phyloP scores from a whole-genome alignment of 2,797 vertebrate genomes.

The Melanotaenia boesemani region DNA sequence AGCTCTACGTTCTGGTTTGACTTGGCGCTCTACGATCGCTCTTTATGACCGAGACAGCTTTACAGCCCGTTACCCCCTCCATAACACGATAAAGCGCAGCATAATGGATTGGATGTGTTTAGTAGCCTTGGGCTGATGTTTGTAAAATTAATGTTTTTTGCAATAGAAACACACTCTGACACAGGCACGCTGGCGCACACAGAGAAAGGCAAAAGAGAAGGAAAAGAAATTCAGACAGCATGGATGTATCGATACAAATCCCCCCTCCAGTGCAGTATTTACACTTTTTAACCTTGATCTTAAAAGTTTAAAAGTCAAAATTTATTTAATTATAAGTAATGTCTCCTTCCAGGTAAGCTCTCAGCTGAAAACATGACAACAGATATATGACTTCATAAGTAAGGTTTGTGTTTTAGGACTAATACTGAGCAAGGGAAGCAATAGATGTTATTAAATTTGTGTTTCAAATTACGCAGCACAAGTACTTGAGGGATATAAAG shows the following conservation, averaged over 20 bases:
- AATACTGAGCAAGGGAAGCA: slow-evolving; percentile 46
- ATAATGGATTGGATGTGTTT: slow-evolving; percentile 87
- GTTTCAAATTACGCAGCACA: slow-evolving; percentile 55
- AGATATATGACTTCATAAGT: slow-evolving; percentile 67
- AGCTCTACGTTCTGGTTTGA: slow-evolving; percentile 76
- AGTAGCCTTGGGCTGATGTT: slow-evolving; percentile 85
- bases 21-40: slow-evolving; percentile 78
- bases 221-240: slow-evolving; percentile 56
- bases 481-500: slow-evolving; percentile 49
- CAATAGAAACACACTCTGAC: slow-evolving; percentile 75
- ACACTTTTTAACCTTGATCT: slow-evolving; percentile 62
- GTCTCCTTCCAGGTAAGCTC: slow-evolving; percentile 48
- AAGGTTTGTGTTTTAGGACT: slow-evolving; percentile 46
- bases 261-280: slow-evolving; percentile 40
- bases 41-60: slow-evolving; percentile 86
- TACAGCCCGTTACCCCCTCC: slow-evolving; percentile 82
- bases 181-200: slow-evolving; percentile 55
- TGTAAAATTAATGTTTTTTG: slow-evolving; percentile 85
- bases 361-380: slow-evolving; percentile 49
- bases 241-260: slow-evolving; percentile 70
- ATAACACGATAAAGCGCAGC: slow-evolving; percentile 84
- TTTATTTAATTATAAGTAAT: slow-evolving; percentile 51
- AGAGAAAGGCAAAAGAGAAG: slow-evolving; percentile 34
- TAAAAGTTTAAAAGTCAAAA: slow-evolving; percentile 38
- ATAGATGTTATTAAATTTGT: slow-evolving; percentile 65